Base-by-base conservation (phyloP, 2,797 vertebrate genomes). In the Zenarchopterus dispar region DNA sequence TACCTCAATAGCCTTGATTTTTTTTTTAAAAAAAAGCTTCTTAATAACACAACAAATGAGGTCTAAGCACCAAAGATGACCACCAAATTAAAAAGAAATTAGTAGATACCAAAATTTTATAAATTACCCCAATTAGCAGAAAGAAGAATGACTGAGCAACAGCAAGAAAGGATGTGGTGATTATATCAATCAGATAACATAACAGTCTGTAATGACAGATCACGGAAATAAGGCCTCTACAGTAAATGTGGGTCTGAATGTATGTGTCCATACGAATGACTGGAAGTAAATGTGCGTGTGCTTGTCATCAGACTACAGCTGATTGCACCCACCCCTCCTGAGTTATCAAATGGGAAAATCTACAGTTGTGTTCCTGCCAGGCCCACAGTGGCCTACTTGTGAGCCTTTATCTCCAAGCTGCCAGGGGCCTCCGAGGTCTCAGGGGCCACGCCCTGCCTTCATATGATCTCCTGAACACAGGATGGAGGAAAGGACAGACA, bases 291-390 rank as follows among this genome's bases (percentile, higher is more conserved):
- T 75, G 45, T 65, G 69, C 63, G 47, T 43, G 64, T 65, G 39
- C 8, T 15, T 46, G 72, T 49, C 39, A 28, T n/a, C n/a, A n/a
- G n/a, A n/a, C 36, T 67, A 56, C 46, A 45, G 31, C 55, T 79
- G 81, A 84, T 84, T 69, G 70, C 70, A 67, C 61, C 75, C 72
- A 57, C 64, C 56, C 59, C 57, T 77, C 57, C 45, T 33, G 45
- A 57, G 52, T 88, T 92, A 93, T 93, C 92, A 66, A 89, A 82
- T 89, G 91, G 85, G 88, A 92, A 91, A 92, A 92, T 93, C 92
- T 84, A 36, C 65, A 66, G 70, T 58, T 47, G 58, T 76, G 77
- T 88, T 86, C 78, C 84, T 86, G 85, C 61, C 33, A 54, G 77
- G 77, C 74, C 77, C 82, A 65, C 75, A 77, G 75, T 50, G 70